Evolutionary conservation across 2,797 vertebrate genomes (phyloP).

Genomic region (Xenopus petersii): DNA sequence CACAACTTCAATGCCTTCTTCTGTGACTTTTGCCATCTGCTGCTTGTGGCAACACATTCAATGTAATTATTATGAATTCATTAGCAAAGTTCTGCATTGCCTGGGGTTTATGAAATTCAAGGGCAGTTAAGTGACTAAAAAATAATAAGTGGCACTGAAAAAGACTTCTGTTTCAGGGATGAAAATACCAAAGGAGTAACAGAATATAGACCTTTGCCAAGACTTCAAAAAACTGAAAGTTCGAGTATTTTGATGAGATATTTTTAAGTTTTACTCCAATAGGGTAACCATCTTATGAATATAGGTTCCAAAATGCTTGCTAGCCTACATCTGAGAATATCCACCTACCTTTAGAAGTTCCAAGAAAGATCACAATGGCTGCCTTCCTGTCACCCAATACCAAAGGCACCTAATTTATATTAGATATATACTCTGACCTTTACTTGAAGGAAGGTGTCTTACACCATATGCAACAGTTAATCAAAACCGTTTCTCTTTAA

Average conservation of each 20-base stretch:
- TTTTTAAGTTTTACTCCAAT: conserved; percentile 62
- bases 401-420: conserved; percentile 74
- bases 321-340: conserved; percentile 62
- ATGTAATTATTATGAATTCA: too few species aligned
- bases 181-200: conserved; percentile 67
- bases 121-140: conserved; percentile 57
- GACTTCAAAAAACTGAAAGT: conserved; percentile 60
- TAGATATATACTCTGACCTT: conserved; percentile 65
- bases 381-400: conserved; percentile 67
- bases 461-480: conserved; percentile 71
- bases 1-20: too few species aligned
- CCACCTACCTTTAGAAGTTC: conserved; percentile 60
- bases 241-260: conserved; percentile 51
- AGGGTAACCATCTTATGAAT: conserved; percentile 68
- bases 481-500: conserved; percentile 72
- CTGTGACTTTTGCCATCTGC: too few species aligned
- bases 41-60: too few species aligned
- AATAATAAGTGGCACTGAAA: conserved; percentile 58
- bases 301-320: conserved; percentile 62
- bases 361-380: conserved; percentile 67
- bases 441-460: conserved; percentile 69
- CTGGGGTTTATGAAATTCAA: conserved; percentile 60
- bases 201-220: conserved; percentile 62
- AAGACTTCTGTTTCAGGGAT: conserved; percentile 57
- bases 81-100: conserved; percentile 24